Evolutionary conservation across 2,797 vertebrate genomes (phyloP), one percentile per base, ranked within the genome.

Genomic region (Rhinella marina): DNA sequence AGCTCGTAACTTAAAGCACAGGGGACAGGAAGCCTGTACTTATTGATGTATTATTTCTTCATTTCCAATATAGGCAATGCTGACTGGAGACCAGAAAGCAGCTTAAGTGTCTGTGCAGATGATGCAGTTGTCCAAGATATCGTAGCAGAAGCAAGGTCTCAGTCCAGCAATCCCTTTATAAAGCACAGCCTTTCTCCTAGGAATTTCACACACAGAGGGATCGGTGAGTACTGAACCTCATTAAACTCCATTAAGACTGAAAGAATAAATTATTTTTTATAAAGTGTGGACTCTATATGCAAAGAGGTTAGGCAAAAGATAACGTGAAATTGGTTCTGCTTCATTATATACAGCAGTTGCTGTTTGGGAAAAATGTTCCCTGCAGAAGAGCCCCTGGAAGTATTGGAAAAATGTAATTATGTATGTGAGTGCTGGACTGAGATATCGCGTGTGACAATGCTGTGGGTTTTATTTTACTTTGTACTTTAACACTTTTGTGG

Each of bases 1-100:
- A 73, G 48, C 23, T 19, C 19, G 5, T 70, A 32, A 32, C 32
- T 48, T 3, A 11, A 66, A 66, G n/a, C 11, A 27, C 3, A 19
- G 17, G 68, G 19, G 11, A 19, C 29, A 19, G 8, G n/a, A 54
- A 6, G 57, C 6, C 13, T 79, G 27, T 29, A 7, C 19, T 19
- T 59, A 7, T n/a, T 77, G 12, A 19, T 57, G 9, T 8, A 80
- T 7, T 79, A 0, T 32, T 61, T 80, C 7, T 50, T 81, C 19
- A 48, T 81, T 88, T 91, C 68, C 19, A 0, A 91, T 92, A 75
- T 84, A 95, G 95, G 90, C 88, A 75, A 27, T 64, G 86, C 85
- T 27, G 88, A 90, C 6, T 95, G 95, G 94, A 86, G 91, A 72
- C 90, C 89, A 88, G 83, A 87, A 3, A 91, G 29, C 25, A 95